Conservation (phyloP, 1,140 invertebrate genomes). For the Neodiprion pinetum region DNA sequence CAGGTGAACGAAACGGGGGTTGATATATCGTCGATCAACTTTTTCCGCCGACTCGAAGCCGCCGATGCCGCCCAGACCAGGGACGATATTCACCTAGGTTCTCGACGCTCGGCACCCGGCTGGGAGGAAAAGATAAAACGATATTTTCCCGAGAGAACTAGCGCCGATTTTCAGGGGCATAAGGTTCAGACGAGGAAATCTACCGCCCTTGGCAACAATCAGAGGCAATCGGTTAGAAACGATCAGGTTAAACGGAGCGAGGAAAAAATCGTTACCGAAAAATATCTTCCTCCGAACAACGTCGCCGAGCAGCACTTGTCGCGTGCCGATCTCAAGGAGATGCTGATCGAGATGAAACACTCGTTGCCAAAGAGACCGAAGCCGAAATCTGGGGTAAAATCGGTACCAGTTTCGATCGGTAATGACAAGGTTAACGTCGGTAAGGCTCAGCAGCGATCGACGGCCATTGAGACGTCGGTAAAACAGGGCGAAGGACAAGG, state of each 20-base stretch:
- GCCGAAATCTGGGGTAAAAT: slow-evolving; percentile 16
- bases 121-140: slow-evolving; percentile 2
- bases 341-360: slow-evolving; percentile 73
- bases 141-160: not conserved
- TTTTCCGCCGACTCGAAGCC: not conserved
- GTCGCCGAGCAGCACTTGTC: slow-evolving; percentile 58
- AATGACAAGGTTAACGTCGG: not conserved
- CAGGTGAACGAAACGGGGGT: slow-evolving; percentile 28
- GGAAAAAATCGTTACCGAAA: slow-evolving; percentile 35
- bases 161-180: not conserved
- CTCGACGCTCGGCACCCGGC: not conserved
- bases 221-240: not conserved
- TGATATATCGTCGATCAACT: not conserved
- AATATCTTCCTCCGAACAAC: slow-evolving; percentile 41
- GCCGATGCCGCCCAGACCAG: not conserved
- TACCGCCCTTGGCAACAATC: not conserved
- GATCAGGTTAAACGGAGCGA: slow-evolving; percentile 18
- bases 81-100: not conserved
- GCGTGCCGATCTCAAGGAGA: slow-evolving; percentile 64
- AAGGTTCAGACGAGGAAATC: too few species aligned
- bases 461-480: too few species aligned
- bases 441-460: too few species aligned
- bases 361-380: slow-evolving; percentile 65
- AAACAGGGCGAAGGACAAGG: too few species aligned
- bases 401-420: too few species aligned